phyloP scores from a whole-genome alignment of 2,797 vertebrate genomes.

The Neostethus bicornis region DNA sequence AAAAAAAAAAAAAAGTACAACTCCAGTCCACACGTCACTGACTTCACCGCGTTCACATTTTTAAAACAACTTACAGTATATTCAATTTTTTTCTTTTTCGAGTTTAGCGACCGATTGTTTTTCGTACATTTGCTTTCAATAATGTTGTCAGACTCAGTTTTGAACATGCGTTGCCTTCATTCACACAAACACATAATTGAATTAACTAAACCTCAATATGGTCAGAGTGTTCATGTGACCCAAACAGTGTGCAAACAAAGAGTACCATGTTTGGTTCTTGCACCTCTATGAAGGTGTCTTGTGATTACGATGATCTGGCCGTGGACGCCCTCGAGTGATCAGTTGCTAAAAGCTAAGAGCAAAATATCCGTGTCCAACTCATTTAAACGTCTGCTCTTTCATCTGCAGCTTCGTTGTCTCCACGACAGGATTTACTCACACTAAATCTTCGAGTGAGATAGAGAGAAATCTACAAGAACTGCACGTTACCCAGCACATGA shows the following conservation, averaged over 20 bases:
- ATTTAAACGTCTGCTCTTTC: not conserved
- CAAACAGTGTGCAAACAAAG: too few species aligned
- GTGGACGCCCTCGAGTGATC: too few species aligned
- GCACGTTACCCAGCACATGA: constrained; percentile 4
- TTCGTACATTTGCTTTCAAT: not conserved
- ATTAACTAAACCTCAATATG: not conserved
- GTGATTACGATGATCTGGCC: too few species aligned
- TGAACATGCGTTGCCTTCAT: too few species aligned
- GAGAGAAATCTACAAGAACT: not conserved
- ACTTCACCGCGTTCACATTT: not conserved
- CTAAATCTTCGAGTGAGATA: not conserved
- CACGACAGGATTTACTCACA: not conserved
- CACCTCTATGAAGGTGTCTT: too few species aligned
- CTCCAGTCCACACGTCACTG: not conserved
- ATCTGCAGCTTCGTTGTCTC: not conserved
- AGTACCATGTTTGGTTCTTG: too few species aligned
- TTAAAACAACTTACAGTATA: not conserved
- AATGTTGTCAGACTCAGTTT: too few species aligned
- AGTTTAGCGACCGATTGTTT: not conserved
- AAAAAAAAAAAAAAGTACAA: not conserved
- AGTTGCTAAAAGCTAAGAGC: too few species aligned
- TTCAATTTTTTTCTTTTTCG: not conserved
- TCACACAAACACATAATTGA: too few species aligned
- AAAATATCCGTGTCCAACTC: too few species aligned
- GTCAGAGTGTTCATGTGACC: too few species aligned